Evolutionary conservation across 1,140 invertebrate species (phyloP), one percentile per base, ranked within the genome.

Genomic region (Leptinotarsa lineolata): DNA sequence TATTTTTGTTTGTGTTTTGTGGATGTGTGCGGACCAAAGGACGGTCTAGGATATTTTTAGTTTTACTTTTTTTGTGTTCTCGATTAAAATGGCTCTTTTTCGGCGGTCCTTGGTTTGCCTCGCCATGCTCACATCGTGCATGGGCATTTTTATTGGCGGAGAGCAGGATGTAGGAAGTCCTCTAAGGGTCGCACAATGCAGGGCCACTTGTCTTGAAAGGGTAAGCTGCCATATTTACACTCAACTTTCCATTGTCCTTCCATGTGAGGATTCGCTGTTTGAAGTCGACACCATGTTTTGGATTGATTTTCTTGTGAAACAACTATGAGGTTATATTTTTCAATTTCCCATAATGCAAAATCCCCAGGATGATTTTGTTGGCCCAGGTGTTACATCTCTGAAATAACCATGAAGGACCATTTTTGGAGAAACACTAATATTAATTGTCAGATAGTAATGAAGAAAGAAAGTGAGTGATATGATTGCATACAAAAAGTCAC

Each of bases 141-240:
- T 76, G 74, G 78, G 77, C n/a, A 82, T 83, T 77, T 84, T 84
- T 72, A 80, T 83, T 74, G 83, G 82, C 61, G 81, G 82, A n/a
- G 83, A 85, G 72, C 84, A 89, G 85, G 89, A 90, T 81, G 88
- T 90, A 69, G 90, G 88, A 64, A 90, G 89, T 75, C 90, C 90
- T 22, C 84, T 91, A 68, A 87, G 89, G 75, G 90, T 91, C 72
- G 90, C 90, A 66, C 89, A 90, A 79, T 91, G 90, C 81, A 84
- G 90, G 81, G 89, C 90, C 64, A 89, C 89, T 73, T 91, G 90
- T 84, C 86, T 91, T 76, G 87, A 90, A 87, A 90, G 88, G 89
- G 90, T 91, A 86, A 85, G 84, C 81, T 72, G 24, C 58, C 72
- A 70, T 72, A 45, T 72, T 71, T 71, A 15, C 15, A 22, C 13